A percentile compares a stretch with the other conserved stretches of the same genome.
phyloP scores from a whole-genome alignment of 2,888 invertebrate species.

The Sussaba pulchella region DNA sequence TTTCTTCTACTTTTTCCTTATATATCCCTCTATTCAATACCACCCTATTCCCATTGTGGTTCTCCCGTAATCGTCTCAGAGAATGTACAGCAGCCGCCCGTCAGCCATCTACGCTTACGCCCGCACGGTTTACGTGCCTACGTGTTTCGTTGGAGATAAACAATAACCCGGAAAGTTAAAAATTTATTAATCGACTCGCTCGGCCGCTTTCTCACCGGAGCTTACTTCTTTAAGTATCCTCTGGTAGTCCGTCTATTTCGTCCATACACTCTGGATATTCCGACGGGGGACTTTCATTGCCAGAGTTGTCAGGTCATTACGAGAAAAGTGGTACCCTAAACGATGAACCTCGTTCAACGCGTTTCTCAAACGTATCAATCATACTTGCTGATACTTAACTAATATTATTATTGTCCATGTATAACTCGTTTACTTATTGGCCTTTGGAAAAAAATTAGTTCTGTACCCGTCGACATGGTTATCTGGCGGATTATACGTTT shows the following conservation, averaged over 20 bases:
- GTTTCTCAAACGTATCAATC: neutral
- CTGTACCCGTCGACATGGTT: no score
- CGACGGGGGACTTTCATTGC: conserved; percentile 61
- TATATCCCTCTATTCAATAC: conserved; percentile 23
- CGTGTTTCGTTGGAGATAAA: conserved; percentile 59
- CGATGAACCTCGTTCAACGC: neutral
- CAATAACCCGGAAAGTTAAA: conserved; percentile 57
- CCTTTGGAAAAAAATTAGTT: no score
- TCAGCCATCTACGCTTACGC: neutral
- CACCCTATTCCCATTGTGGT: conserved; percentile 27
- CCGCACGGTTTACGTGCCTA: conserved; percentile 4
- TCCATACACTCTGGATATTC: conserved; percentile 58
- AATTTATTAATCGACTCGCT: conserved; percentile 51
- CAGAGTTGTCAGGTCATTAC: conserved; percentile 17
- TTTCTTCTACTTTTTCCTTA: conserved; percentile 27
- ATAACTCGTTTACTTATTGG: neutral
- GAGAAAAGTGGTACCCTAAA: conserved; percentile 3
- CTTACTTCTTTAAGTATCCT: conserved; percentile 52
- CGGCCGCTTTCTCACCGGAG: conserved; percentile 32
- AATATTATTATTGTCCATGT: neutral
- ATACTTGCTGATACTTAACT: neutral
- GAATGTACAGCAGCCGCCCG: conserved; percentile 29
- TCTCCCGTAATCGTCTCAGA: conserved; percentile 28
- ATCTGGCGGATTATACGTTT: no score
- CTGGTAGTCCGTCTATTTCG: neutral